Base-by-base conservation (phyloP, 2,113 vertebrate genomes). In the Lepus europaeus region DNA sequence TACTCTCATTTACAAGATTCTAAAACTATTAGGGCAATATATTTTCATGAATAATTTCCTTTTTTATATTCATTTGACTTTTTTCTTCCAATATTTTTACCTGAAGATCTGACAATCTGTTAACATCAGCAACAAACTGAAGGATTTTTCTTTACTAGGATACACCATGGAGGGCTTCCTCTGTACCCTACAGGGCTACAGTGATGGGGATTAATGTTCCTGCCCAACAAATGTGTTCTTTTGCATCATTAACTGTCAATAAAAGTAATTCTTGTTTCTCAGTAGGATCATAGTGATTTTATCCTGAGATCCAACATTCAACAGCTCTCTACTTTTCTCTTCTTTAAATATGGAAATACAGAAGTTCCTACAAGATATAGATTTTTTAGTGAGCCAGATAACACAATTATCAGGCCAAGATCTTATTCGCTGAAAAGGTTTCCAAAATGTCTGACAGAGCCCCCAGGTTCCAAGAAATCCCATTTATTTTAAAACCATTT, bases 81-180 rank as follows among this genome's bases (percentile, higher is more conserved):
- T 91, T 94, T 74, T 31, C 59, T 82, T 64, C 39, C 27, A 66
- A 6, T 68, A 56, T 89, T 78, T 95, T 83, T 45, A 79, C 33
- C 49, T 87, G 51, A 49, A 68, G 73, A 36, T 23, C 25, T 72
- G 36, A 33, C 74, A 88, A 31, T 5, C 25, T 92, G 70, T 33
- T 89, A 59, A 93, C 31, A 76, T 82, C 69, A 63, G 31, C 16
- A 12, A 12, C 53, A 25, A 31, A 29, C 49, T 89, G 14, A 70
- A n/a, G 63, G 56, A 49, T 17, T 68, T 95, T 94, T 87, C 87
- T 93, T 91, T 84, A 29, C 87, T 49, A 36, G 49, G 85, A 85
- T 81, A 53, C 33, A 70, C 36, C 56, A 33, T 10, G 69, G 36
- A 83, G 49, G 11, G 14, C 13, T 89, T 66, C 51, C 27, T 89